phyloP scores from a whole-genome alignment of 64 coral and sea anemone genomes.

The Platygyra sinensis region DNA sequence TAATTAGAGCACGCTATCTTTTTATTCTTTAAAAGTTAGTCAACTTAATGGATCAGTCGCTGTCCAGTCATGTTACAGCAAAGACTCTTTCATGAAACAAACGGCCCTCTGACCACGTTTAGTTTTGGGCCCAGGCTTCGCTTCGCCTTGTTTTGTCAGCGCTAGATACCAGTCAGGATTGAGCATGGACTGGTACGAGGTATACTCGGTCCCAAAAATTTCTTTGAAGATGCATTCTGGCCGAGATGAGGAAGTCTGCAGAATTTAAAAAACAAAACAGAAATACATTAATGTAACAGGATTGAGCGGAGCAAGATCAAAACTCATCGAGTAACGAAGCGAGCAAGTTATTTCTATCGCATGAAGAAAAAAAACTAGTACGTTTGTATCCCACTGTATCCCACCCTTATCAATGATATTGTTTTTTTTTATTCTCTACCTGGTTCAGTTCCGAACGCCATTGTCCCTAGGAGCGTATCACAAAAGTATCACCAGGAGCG shows the following conservation, averaged over 20 bases:
- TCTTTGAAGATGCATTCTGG: slow-evolving; percentile 52
- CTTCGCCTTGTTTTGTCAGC: slow-evolving; percentile 18
- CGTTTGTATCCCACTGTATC: too few species aligned
- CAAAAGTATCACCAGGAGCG: too few species aligned
- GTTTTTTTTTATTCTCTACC: too few species aligned
- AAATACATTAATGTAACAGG: not conserved
- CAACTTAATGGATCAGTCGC: too few species aligned
- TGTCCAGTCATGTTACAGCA: too few species aligned
- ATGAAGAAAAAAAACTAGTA: not conserved
- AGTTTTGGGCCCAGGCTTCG: slow-evolving; percentile 50
- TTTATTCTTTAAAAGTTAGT: too few species aligned
- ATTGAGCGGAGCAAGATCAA: not conserved
- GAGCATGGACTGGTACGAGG: slow-evolving; percentile 32
- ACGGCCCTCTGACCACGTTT: slow-evolving; percentile 35
- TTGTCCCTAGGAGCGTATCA: too few species aligned
- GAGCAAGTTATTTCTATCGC: too few species aligned
- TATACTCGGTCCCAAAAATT: not conserved
- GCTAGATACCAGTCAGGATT: slow-evolving; percentile 51
- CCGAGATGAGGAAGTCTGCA: not conserved
- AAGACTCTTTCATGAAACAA: not conserved
- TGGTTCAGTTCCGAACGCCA: too few species aligned
- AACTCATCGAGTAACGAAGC: not conserved
- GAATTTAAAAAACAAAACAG: not conserved
- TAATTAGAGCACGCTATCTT: too few species aligned
- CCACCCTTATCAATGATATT: not conserved